Evolutionary conservation across 1,140 invertebrate species (phyloP), one percentile per base, ranked within the genome.

Genomic region (Arion vulgaris): DNA sequence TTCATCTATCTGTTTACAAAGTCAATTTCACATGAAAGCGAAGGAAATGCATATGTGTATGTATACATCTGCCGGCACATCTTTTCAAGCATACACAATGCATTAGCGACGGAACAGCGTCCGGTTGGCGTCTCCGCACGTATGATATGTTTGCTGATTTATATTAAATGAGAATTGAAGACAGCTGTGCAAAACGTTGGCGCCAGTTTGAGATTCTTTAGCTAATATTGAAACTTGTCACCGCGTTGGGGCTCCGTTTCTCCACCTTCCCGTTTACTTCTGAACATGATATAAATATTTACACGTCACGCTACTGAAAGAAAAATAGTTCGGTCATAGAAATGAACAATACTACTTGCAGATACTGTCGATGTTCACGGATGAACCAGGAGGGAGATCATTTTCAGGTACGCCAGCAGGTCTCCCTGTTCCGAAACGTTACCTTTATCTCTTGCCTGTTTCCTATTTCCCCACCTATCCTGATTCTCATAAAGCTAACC

Each of bases 201-300:
- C 71, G 71, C 71, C 71, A 73, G 71, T 34, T 26, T 9, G 71
- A 9, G 71, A 41, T 73, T 73, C 71, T 36, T 39, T 34, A 41
- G 71, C 36, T 7, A 17, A 39, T 41, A 73, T 73, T 41, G 71
- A 73, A 73, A 41, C 71, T 41, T 73, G 71, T 73, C 71, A 73
- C 41, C 1, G 26, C 71, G 71, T 7, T 39, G 5, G 5, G 7
- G 9, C 17, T 13, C 34, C 13, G 7, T 19, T 38, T 39, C 41
- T 38, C 11, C 5, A n/a, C 41, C 28, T 73, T 73, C n/a, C 9
- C 26, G 26, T 73, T 73, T 73, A 73, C 41, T 39, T 73, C 71
- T 17, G 23, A 39, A 39, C 71, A 39, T 23, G 36, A 34, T 73
- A 32, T 49, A 73, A 73, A 73, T 73, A 73, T 73, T 73, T 73